Evolutionary conservation across 2,888 invertebrate genomes (phyloP), one percentile per base, ranked within the genome.

Genomic region (Scaptomyza tumidula): DNA sequence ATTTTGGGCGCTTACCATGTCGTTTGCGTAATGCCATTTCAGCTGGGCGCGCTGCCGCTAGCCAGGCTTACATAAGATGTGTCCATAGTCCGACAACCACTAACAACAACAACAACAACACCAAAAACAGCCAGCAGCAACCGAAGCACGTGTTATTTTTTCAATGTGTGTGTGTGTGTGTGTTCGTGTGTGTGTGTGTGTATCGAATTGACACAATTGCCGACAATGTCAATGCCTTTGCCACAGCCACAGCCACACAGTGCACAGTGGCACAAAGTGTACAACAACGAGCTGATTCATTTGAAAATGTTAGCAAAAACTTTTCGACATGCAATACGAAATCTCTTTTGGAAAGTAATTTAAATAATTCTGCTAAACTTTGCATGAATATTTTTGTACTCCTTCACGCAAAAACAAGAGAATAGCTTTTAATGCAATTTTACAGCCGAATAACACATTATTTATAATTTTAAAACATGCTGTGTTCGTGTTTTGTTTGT

Each of bases 211-310:
- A 82, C 86, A 83, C 83, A 85, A 83, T 87, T 83, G 86, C 61
- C 68, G 80, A 67, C 88, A 83, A 88, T 83, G 83, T 83, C 88
- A 83, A 85, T 83, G 88, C 88, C 82, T 83, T 86, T 64, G 74
- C 64, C 48, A 52, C 33, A 65, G 50, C 69, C 62, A 57, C 19
- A n/a, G n/a, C n/a, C n/a, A n/a, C n/a, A n/a, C n/a, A 29, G 9
- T 45, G 59, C 57, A 78, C 78, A 69, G 61, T 78, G 74, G 9
- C 53, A 6, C 7, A 35, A n/a, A 7, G 14, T 6, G 24, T n/a
- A n/a, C 3, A 27, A 27, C 39, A 39, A 35, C 5, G 6, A n/a
- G n/a, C 37, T n/a, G n/a, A 37, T n/a, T 11, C n/a, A 37, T 6
- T 37, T 37, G n/a, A 0, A n/a, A n/a, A n/a, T 11, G 13, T 13